Conservation (phyloP, 2,888 invertebrate genomes). For the Polietes domitor region DNA sequence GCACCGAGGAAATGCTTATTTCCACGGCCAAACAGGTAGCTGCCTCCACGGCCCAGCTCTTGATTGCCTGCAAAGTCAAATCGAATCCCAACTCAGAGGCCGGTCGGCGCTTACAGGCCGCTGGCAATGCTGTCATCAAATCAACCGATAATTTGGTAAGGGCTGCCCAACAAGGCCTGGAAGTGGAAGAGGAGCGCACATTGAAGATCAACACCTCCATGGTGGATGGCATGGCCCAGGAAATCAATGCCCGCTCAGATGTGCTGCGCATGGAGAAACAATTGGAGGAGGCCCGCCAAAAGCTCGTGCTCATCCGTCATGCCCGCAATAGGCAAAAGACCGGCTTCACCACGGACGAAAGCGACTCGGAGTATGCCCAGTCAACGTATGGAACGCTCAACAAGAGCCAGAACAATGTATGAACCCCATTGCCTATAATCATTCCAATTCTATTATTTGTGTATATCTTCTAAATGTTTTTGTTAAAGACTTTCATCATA, state of each 20-base stretch:
- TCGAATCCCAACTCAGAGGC: slow-evolving; percentile 97
- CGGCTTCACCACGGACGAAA: slow-evolving; percentile 82
- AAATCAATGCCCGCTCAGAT: slow-evolving; percentile 94
- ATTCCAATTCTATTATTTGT: slow-evolving; percentile 48
- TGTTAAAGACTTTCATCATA: slow-evolving; percentile 29
- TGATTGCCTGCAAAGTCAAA: slow-evolving; percentile 99
- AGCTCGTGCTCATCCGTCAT: slow-evolving; percentile 94
- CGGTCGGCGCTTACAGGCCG: slow-evolving; percentile 93
- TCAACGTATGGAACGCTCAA: slow-evolving; percentile 76
- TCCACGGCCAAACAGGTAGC: slow-evolving; percentile 98
- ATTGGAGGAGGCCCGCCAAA: slow-evolving; percentile 94
- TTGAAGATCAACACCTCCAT: slow-evolving; percentile 94
- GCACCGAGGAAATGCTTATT: slow-evolving; percentile 96
- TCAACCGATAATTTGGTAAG: slow-evolving; percentile 98
- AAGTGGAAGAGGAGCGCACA: slow-evolving; percentile 94
- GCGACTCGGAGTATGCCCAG: slow-evolving; percentile 83
- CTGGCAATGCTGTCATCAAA: slow-evolving; percentile 97
- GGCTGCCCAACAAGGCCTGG: slow-evolving; percentile 95
- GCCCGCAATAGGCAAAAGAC: slow-evolving; percentile 92
- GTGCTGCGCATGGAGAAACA: slow-evolving; percentile 97
- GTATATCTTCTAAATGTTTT: slow-evolving; percentile 34
- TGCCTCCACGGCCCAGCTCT: slow-evolving; percentile 96
- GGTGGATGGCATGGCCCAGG: slow-evolving; percentile 98
- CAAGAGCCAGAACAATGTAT: slow-evolving; percentile 79
- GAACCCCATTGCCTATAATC: slow-evolving; percentile 60